Evolutionary conservation across 2,797 vertebrate species (phyloP).

Genomic region (Valencia hispanica): DNA sequence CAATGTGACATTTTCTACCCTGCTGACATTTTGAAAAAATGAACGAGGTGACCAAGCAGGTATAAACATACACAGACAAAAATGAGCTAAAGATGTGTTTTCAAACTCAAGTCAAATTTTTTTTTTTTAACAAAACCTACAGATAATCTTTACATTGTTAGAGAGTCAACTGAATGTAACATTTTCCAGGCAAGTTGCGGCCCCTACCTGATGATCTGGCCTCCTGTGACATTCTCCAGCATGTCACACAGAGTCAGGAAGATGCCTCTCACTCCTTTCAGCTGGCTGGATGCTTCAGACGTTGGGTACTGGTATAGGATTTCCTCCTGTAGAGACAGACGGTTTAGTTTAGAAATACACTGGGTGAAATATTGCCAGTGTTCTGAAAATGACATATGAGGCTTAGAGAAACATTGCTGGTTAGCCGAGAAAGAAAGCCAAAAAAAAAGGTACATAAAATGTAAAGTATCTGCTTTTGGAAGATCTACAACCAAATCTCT

Average conservation of each 20-base stretch:
- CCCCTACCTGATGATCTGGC: constrained; percentile 88
- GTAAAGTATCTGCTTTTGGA: constrained; percentile 34
- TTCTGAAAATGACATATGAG: constrained; percentile 6
- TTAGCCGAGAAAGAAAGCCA: constrained; percentile 17
- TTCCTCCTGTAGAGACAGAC: constrained; percentile 83
- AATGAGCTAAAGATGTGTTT: too few relatives aligned
- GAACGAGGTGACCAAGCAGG: too few relatives aligned
- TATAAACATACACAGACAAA: too few relatives aligned
- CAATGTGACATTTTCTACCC: too few relatives aligned
- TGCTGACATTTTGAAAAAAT: too few relatives aligned
- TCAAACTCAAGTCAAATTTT: too few relatives aligned
- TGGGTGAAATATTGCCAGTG: background rate
- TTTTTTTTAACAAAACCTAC: background rate
- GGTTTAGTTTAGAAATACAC: background rate
- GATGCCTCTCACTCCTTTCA: constrained; percentile 93
- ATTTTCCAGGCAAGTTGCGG: background rate
- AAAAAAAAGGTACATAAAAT: constrained; percentile 26
- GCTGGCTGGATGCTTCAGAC: constrained; percentile 89
- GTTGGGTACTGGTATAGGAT: constrained; percentile 93
- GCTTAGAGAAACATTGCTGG: constrained; percentile 20
- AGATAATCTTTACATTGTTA: background rate
- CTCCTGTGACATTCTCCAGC: constrained; percentile 92
- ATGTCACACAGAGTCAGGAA: constrained; percentile 97
- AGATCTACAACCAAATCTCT: constrained; percentile 13
- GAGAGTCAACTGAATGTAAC: background rate